Base-by-base conservation (phyloP, 53 echinoderm and acorn worm species). In the Antedon mediterranea region DNA sequence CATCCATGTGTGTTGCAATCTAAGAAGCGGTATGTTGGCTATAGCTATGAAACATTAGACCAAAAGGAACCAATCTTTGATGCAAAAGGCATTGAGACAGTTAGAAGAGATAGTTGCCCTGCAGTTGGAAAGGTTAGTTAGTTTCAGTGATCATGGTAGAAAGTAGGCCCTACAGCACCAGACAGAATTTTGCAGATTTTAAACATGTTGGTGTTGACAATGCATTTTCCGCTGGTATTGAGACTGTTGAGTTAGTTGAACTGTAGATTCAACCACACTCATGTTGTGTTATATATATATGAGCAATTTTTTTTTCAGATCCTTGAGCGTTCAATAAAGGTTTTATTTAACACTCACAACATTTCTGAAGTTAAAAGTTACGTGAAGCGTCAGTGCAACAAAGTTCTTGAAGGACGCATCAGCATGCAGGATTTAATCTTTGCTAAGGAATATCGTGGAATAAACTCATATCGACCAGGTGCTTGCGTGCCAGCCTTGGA, bases 21-120 rank as follows among this genome's bases (percentile, higher is more conserved):
- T 71, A 97, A 97, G 92, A 97, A 97, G 77, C 89, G 97, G 27
- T 97, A 97, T 27, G 97, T 97, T 0, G 92, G 97, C 30, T 93
- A 89, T 81, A 97, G 85, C 78, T 97, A 97, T 34, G 92, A 97
- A 72, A 87, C 90, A 6, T 87, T 89, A 23, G 92, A 92, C 73
- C 97, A 97, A 80, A 76, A 44, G 37, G 92, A 92, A 57, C 92
- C 97, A 32, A 90, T 84, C 30, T 90, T 90, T 79, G 97, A 97
- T 76, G 92, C 97, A 34, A 97, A 97, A 74, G 97, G 97, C 4
- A 97, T 97, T 32, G 97, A 97, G 83, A 97, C 97, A 0, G 89
- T 97, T 31, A 83, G 97, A 30, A 85, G 92, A 43, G 97, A 92
- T 74, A 82, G 83, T 20, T 97, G 97, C 73, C 97, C 91, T 0